Conservation (phyloP, 2,797 vertebrate species). For the Enteromius treurensis region DNA sequence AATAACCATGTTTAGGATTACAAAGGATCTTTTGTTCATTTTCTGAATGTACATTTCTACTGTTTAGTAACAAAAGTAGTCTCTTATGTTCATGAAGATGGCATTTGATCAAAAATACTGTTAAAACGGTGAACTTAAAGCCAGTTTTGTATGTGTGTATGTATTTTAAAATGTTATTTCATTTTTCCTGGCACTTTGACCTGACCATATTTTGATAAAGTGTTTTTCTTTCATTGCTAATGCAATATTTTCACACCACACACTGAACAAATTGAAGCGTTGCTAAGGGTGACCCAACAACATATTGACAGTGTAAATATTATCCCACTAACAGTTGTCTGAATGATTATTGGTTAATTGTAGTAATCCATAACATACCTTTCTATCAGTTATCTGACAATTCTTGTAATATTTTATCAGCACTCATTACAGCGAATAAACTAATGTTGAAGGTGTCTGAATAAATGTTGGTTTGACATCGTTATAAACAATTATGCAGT, state of each 20-base stretch:
- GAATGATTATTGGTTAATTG: not conserved
- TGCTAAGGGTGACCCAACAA: not conserved
- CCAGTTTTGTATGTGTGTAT: not conserved
- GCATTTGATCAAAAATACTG: not conserved
- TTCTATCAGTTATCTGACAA: not conserved
- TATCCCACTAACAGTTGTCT: not conserved
- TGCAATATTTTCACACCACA: not conserved
- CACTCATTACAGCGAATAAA: not conserved
- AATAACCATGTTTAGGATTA: constrained; percentile 11
- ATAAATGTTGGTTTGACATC: not conserved
- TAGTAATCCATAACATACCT: not conserved
- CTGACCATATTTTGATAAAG: not conserved
- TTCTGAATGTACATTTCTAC: not conserved
- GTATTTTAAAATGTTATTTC: not conserved
- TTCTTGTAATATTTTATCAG: not conserved
- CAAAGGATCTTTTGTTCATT: not conserved
- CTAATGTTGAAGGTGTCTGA: not conserved
- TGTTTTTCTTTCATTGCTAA: not conserved
- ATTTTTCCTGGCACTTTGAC: not conserved
- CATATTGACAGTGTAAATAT: not conserved
- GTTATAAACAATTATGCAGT: not conserved
- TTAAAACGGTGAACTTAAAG: not conserved
- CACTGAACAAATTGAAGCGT: not conserved
- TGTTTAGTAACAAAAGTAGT: not conserved
- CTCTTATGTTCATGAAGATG: not conserved